These are phyloP conservation scores for Apamea monoglypha DNA, from an alignment of 2,888 invertebrate genomes.

Conservation along the genomic window DNA sequence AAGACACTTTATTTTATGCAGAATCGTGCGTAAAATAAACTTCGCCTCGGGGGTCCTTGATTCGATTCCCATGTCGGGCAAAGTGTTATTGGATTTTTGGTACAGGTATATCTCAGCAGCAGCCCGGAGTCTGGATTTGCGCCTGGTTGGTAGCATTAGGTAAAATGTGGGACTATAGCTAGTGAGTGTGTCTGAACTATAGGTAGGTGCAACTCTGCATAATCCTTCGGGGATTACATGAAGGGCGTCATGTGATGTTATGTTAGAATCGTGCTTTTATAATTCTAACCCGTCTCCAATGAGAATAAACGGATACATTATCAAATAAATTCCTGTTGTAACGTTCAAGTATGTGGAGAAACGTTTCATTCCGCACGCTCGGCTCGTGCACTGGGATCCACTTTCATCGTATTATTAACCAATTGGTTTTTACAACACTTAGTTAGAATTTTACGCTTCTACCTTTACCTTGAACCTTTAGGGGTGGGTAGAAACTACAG, in stretches of 20 bases:
- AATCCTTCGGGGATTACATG: too few relatives aligned
- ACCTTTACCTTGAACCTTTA: background rate
- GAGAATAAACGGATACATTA: background rate
- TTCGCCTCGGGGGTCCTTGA: background rate
- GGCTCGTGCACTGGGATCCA: constrained; percentile 8
- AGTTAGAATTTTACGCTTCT: constrained; percentile 8
- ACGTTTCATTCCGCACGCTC: constrained; percentile 5
- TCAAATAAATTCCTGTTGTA: constrained; percentile 25
- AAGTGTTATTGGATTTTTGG: background rate
- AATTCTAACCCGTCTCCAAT: background rate
- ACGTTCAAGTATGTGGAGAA: constrained; percentile 18
- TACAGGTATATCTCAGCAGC: background rate
- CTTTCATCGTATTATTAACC: constrained; percentile 24
- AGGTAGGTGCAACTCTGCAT: too few relatives aligned
- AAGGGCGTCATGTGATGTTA: too few relatives aligned
- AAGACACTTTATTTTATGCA: background rate
- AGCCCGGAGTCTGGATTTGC: too few relatives aligned
- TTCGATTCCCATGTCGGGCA: background rate
- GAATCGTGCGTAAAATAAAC: background rate
- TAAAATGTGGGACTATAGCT: too few relatives aligned
- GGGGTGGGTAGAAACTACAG: background rate
- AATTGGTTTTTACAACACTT: constrained; percentile 26
- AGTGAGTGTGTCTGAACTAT: too few relatives aligned
- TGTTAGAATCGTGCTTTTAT: background rate
- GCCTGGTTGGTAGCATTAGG: too few relatives aligned